These are phyloP conservation scores for Toxotes chatareus DNA, from an alignment of 2,113 vertebrate species.

Conservation along the genomic window DNA sequence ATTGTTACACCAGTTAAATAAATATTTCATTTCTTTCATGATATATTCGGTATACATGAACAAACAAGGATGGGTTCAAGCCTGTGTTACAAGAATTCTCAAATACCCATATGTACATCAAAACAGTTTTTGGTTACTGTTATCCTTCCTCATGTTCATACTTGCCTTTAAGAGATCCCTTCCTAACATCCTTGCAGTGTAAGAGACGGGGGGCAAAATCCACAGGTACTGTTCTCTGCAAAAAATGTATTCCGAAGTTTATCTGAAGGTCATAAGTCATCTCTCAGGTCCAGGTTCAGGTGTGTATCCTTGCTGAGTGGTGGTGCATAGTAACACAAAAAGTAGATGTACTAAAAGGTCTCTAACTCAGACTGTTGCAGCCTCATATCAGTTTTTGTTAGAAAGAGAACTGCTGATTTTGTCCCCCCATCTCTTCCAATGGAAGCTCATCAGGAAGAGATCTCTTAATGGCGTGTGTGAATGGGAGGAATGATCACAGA, in stretches of 20 bases:
- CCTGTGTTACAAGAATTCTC: neutral
- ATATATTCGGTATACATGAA: neutral
- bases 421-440: neutral
- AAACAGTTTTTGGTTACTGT: neutral
- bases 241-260: neutral
- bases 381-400: neutral
- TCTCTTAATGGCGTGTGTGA: neutral
- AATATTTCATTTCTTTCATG: neutral
- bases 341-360: neutral
- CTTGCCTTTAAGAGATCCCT: neutral
- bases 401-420: neutral
- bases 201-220: neutral
- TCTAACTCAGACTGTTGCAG: neutral
- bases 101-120: neutral
- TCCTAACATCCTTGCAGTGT: neutral
- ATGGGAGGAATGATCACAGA: neutral
- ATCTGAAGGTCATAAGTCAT: neutral
- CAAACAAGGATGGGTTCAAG: neutral
- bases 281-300: too few relatives aligned
- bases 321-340: neutral
- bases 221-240: neutral
- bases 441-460: neutral
- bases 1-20: neutral
- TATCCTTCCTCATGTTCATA: neutral
- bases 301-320: neutral